Evolutionary conservation across 2,113 vertebrate genomes (phyloP), one percentile per base, ranked within the genome.

Genomic region (Triplophysa rosa): DNA sequence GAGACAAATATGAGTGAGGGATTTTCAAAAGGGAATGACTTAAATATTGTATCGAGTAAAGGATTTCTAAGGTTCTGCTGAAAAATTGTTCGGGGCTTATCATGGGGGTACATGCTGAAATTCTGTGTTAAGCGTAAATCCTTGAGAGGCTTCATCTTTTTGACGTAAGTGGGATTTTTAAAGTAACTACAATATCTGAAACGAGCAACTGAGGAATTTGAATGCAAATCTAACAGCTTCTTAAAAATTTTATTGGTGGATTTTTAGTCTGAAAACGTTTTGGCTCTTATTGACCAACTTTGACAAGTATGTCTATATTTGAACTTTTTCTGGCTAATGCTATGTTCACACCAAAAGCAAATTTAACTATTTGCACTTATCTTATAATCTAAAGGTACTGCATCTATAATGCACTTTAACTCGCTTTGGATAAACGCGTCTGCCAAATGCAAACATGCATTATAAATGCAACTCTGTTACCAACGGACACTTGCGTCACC

Each of bases 1-100:
- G 66, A 76, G 67, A 76, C 71, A 80, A 68, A 66, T 71, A 37
- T 80, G 65, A 80, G 52, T 68, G 73, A 83, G 72, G 72, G 66
- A 59, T 83, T 65, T 80, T 59, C 17, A 8, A 69, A 75, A 19
- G 17, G 3, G 69, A 72, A 80, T 58, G 47, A 45, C 61, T 66
- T 72, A 61, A 40, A 69, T 72, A 62, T 68, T 76, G 70, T 65
- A 65, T 76, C 66, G 67, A 77, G 21, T 19, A 47, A 45, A 21
- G 45, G 42, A 65, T 75, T 64, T 79, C 47, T 2, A 23, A 13
- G 42, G 21, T 29, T 47, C 23, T 13, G 14, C 71, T 11, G 37
- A 62, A 12, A 45, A 74, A 74, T 74, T n/a, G 54, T n/a, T 21
- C 19, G 6, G 19, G 17, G 54, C n/a, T 58, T 58, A 58, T 58